Evolutionary conservation across 2,888 invertebrate species (phyloP).

Genomic region (Idaea dimidiata): DNA sequence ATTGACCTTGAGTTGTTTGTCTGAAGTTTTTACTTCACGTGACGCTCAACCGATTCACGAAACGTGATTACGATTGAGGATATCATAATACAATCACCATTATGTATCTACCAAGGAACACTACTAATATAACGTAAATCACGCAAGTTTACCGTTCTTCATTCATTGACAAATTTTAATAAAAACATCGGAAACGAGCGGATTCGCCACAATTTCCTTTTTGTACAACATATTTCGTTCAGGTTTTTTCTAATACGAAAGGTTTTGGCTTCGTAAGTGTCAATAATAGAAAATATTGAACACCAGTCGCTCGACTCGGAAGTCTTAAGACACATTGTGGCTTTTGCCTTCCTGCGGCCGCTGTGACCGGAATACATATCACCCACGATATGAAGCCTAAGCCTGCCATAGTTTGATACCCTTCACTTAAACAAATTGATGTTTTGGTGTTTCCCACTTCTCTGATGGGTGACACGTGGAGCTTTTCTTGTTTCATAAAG

Average conservation of each 20-base stretch:
- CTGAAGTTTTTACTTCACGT: slow-evolving; percentile 35
- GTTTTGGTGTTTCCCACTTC: slow-evolving; percentile 49
- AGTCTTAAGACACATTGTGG: slow-evolving; percentile 66
- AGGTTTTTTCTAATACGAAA: slow-evolving; percentile 33
- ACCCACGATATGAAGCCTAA: slow-evolving; percentile 40
- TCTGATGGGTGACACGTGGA: slow-evolving; percentile 48
- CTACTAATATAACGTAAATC: neutral
- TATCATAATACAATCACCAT: slow-evolving; percentile 22
- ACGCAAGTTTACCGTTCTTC: slow-evolving; percentile 6
- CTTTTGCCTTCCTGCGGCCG: slow-evolving; percentile 63
- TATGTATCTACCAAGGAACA: slow-evolving; percentile 8
- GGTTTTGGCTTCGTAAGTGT: slow-evolving; percentile 41
- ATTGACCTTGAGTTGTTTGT: slow-evolving; percentile 45
- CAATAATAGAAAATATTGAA: slow-evolving; percentile 68
- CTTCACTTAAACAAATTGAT: slow-evolving; percentile 56
- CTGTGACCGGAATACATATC: slow-evolving; percentile 63
- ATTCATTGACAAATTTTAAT: slow-evolving; percentile 15
- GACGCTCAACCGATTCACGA: slow-evolving; percentile 30
- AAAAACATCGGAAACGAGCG: slow-evolving; percentile 13
- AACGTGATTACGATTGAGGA: slow-evolving; percentile 14
- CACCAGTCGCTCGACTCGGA: slow-evolving; percentile 49
- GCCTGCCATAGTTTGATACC: slow-evolving; percentile 48
- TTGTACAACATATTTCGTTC: slow-evolving; percentile 17
- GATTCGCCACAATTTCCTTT: slow-evolving; percentile 23
- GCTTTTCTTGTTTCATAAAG: slow-evolving; percentile 20